Base-by-base conservation (phyloP, 2,113 vertebrate genomes). In the Platycercus adscitus region DNA sequence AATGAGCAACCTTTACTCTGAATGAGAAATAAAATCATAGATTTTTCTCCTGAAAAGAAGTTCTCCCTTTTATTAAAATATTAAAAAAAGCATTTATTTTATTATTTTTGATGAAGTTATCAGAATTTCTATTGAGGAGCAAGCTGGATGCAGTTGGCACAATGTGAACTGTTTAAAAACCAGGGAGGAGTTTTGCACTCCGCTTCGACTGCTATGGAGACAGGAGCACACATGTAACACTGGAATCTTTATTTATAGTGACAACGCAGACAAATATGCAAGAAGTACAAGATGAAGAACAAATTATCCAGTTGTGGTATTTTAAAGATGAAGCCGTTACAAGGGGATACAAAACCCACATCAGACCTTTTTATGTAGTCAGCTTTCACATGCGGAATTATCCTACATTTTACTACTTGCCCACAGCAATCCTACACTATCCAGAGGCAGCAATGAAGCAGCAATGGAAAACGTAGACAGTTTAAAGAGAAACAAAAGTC, bases 291-390 rank as follows among this genome's bases (percentile, higher is more conserved):
- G 17, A 84, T 35, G 37, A 79, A 68, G 17, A 63, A 23, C 31
- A 58, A 58, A 49, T 37, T 23, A 19, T 41, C 17, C 8, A 81
- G n/a, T 10, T 60, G 20, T 1, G 58, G 9, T 26, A 35, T 71
- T 71, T 79, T 64, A 55, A 84, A 91, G 18, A 82, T 7, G 18
- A 85, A 44, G 9, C 14, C 41, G 37, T 23, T 10, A 81, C 33
- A 60, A 76, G 33, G 28, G 14, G 26, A 75, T 28, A 64, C 2
- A 63, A 53, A 76, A 5, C 7, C 17, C 56, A 85, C 14, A 35
- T 11, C 9, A 26, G 13, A 61, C 9, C 2, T 0, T 2, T 0
- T n/a, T 6, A 18, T 0, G 0, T 0, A 33, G 25, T 6, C 11
- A 55, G 58, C 60, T 78, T 50, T 76, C 33, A 88, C 72, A 73